Conservation (phyloP, 1,140 invertebrate species). For the Cepaea nemoralis region DNA sequence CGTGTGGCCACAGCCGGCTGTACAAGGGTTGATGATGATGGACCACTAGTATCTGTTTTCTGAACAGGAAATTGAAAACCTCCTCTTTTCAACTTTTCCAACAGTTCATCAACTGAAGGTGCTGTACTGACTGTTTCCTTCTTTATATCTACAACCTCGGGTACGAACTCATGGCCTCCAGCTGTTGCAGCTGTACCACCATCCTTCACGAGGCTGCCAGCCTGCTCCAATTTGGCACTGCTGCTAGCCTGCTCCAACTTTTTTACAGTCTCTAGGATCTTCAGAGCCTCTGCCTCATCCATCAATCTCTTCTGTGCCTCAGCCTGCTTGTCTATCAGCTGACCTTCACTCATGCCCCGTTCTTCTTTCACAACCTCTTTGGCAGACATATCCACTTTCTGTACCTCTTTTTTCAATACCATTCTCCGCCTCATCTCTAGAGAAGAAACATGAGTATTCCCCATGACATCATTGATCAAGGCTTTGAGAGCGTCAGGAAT, state of each 20-base stretch:
- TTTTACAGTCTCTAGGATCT: slow-evolving; percentile 37
- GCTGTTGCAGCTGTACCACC: neutral
- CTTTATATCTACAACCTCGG: neutral
- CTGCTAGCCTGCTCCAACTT: slow-evolving; percentile 16
- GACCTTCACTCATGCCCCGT: neutral
- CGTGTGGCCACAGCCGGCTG: neutral
- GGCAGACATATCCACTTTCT: neutral
- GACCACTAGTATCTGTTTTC: slow-evolving; percentile 1
- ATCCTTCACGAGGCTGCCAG: neutral
- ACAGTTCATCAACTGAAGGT: slow-evolving; percentile 30
- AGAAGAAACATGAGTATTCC: slow-evolving; percentile 44
- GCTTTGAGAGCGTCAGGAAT: slow-evolving; percentile 46
- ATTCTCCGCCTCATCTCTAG: slow-evolving; percentile 40
- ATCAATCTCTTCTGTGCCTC: slow-evolving; percentile 42
- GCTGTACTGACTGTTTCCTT: neutral
- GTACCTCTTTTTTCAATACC: slow-evolving; percentile 42
- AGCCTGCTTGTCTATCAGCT: slow-evolving; percentile 29
- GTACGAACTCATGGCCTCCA: neutral
- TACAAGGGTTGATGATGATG: neutral
- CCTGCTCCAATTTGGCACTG: neutral
- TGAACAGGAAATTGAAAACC: slow-evolving; percentile 3
- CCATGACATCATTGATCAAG: slow-evolving; percentile 48
- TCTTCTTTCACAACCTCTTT: neutral
- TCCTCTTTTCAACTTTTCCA: slow-evolving; percentile 38
- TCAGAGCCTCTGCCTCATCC: slow-evolving; percentile 30